Percentiles rank a stretch among this genome's conserved stretches.
phyloP scores from a whole-genome alignment of 1,140 invertebrate species.

The Meloidogyne exigua region DNA sequence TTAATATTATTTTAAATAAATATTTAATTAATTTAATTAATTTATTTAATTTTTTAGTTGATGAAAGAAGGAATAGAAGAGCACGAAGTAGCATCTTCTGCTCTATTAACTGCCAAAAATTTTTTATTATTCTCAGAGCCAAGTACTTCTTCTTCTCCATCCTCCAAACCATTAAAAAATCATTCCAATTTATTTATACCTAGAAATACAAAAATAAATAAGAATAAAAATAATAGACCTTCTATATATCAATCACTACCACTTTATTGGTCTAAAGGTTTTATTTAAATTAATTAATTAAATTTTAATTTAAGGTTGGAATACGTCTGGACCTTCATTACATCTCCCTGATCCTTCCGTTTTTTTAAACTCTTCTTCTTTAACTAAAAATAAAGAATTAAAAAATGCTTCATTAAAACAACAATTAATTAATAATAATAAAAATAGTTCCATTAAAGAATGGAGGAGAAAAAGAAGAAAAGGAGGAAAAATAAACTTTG shows the following conservation, averaged over 20 bases:
- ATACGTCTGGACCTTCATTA: too few relatives aligned
- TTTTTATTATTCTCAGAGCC: not conserved
- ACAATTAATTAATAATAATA: not conserved
- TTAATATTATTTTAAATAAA: too few relatives aligned
- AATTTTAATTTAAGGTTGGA: too few relatives aligned
- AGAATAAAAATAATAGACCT: not conserved
- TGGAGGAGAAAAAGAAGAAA: conserved; percentile 5
- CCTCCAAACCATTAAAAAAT: too few relatives aligned
- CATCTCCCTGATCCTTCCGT: too few relatives aligned
- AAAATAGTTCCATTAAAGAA: not conserved
- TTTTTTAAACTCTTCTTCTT: not conserved
- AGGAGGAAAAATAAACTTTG: not conserved
- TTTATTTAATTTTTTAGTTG: not conserved
- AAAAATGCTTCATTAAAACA: not conserved
- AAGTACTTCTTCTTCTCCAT: not conserved
- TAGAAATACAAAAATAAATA: too few relatives aligned
- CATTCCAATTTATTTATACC: too few relatives aligned
- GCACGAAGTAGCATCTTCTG: not conserved
- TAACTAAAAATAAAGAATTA: not conserved
- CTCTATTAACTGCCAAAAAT: not conserved
- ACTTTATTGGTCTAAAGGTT: not conserved
- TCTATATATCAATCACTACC: not conserved
- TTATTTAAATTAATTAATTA: too few relatives aligned
- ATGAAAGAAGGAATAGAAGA: not conserved
- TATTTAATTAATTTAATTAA: not conserved